A percentile compares a stretch with the other conserved stretches of the same genome.
These are phyloP conservation scores for Phoenicopterus ruber DNA, from an alignment of 2,113 vertebrate genomes.

Conservation along the genomic window DNA sequence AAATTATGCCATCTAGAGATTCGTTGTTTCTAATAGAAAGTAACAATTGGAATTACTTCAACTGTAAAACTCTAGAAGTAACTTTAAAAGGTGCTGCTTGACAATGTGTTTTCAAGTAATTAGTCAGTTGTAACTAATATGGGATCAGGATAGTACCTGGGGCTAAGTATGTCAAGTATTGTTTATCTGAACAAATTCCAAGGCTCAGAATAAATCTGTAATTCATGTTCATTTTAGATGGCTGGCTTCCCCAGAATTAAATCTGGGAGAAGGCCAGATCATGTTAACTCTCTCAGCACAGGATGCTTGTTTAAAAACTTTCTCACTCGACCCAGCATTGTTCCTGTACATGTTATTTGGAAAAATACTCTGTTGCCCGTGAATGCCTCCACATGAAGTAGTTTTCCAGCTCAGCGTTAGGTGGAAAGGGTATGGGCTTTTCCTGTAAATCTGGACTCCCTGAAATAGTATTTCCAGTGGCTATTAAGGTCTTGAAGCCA, in stretches of 20 bases:
- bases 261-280: neutral
- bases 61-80: neutral
- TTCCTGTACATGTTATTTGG: neutral
- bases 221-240: slow-evolving; percentile 1
- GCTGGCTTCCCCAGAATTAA: neutral
- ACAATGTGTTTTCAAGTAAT: neutral
- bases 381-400: neutral
- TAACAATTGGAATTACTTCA: neutral
- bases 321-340: fast-evolving
- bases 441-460: neutral
- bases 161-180: neutral
- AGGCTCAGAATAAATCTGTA: neutral
- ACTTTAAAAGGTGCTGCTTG: neutral
- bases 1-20: neutral
- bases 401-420: neutral
- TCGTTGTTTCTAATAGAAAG: neutral
- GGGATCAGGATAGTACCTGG: neutral
- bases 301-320: neutral
- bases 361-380: neutral
- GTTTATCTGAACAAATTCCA: slow-evolving; percentile 23
- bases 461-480: neutral
- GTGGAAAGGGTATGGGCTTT: neutral
- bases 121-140: neutral
- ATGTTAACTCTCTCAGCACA: neutral
- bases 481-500: neutral